Conservation (phyloP, 1,140 invertebrate species). For the Bombus pyrosoma region DNA sequence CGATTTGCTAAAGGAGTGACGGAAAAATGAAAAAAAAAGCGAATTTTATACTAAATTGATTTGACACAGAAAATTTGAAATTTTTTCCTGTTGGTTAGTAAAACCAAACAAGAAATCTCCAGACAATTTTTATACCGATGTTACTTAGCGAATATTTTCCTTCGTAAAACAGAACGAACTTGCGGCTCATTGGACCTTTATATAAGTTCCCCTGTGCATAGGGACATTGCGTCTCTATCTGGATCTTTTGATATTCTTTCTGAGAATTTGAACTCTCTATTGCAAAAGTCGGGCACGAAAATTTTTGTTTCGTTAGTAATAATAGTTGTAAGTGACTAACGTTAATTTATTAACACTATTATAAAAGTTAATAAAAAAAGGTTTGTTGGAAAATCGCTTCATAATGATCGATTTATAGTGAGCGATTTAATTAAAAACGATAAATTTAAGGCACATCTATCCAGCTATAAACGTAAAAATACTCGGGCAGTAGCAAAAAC, state of each 20-base stretch:
- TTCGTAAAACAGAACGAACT: not conserved
- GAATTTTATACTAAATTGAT: no score
- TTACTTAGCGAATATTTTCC: not conserved
- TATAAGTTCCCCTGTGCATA: not conserved
- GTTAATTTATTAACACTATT: not conserved
- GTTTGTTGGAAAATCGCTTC: no score
- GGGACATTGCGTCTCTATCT: not conserved
- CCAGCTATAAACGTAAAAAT: no score
- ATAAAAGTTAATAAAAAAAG: not conserved
- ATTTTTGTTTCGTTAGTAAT: not conserved
- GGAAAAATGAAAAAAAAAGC: no score
- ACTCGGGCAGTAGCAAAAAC: no score
- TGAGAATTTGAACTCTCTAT: not conserved
- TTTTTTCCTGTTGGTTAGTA: not conserved
- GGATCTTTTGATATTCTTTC: not conserved
- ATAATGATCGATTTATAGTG: no score
- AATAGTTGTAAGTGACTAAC: no score
- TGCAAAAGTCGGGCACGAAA: not conserved
- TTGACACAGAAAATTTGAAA: no score
- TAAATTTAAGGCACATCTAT: no score
- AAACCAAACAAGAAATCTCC: not conserved
- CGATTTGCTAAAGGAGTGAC: no score
- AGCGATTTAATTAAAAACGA: no score
- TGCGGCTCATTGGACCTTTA: not conserved
- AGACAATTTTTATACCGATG: conserved; percentile 1